Base-by-base conservation (phyloP, 2,113 vertebrate genomes). In the Silurus meridionalis region DNA sequence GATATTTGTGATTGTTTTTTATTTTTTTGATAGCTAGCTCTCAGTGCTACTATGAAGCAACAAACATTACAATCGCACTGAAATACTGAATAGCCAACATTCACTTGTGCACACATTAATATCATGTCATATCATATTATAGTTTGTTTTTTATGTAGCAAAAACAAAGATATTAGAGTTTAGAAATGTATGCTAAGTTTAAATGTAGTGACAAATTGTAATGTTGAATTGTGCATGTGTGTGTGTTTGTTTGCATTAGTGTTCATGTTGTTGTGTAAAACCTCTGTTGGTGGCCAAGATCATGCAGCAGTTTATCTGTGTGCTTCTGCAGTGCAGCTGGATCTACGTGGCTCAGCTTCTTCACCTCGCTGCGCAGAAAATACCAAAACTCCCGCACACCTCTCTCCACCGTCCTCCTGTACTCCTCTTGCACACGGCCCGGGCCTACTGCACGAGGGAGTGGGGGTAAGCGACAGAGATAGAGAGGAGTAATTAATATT, bases 381-480 rank as follows among this genome's bases (percentile, higher is more conserved):
- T 98, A 99, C 98, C 98, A 99, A 91, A 99, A 96, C 92, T 99
- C 98, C 93, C 96, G 97, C 78, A 97, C 96, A 48, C 98, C 98
- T 80, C 98, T 99, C 92, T 98, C 97, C 93, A 97, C 97, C 79
- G 93, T 96, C 84, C 98, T 95, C 25, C 98, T 95, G 90, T 99
- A 86, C 89, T 98, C 94, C 95, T 99, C 97, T 93, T 99, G 98
- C 90, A 96, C 96, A 90, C 97, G 97, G 79, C 97, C 97, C 0
- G 98, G 95, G 89, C 97, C 96, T 93, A 91, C 82, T 90, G 86
- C 64, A 84, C 57, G 80, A 87, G 72, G 82, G 0, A 66, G 46
- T 5, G 72, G 82, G 0, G 63, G 46, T 5, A 52, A 79, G 66
- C 11, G 78, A 84, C 1, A 48, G 14, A 52, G 48, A 28, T 17